These are phyloP conservation scores for Criorhina ranunculi DNA, from an alignment of 2,888 invertebrate genomes.

Conservation along the genomic window DNA sequence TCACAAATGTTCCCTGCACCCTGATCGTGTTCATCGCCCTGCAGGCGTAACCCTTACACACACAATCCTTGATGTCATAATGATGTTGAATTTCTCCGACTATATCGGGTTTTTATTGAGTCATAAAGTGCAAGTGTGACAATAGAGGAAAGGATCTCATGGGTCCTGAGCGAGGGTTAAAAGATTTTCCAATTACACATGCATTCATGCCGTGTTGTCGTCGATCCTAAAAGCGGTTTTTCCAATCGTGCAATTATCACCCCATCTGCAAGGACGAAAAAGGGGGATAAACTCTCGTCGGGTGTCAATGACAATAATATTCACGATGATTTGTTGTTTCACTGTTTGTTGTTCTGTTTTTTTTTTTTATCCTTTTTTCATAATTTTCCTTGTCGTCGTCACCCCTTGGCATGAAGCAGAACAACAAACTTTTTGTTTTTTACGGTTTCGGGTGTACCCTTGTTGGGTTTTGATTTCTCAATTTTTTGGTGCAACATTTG, in stretches of 20 bases:
- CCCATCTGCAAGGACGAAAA: conserved; percentile 18
- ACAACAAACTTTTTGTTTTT: conserved; percentile 53
- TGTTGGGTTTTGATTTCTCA: conserved; percentile 63
- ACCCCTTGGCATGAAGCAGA: conserved; percentile 35
- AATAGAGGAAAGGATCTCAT: conserved; percentile 50
- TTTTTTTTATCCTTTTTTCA: conserved; percentile 19
- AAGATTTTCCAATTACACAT: conserved; percentile 68
- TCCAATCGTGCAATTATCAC: conserved; percentile 74
- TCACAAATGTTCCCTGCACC: conserved; percentile 55
- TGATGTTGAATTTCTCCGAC: conserved; percentile 41
- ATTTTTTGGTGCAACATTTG: conserved; percentile 55
- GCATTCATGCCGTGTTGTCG: conserved; percentile 57
- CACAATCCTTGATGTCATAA: conserved; percentile 61
- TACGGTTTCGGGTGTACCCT: conserved; percentile 14
- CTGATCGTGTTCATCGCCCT: conserved; percentile 46
- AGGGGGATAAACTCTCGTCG: conserved; percentile 23
- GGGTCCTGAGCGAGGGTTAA: conserved; percentile 49
- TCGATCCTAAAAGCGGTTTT: conserved; percentile 73
- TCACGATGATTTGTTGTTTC: conserved; percentile 68
- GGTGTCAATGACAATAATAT: conserved; percentile 73
- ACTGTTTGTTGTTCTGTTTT: conserved; percentile 47
- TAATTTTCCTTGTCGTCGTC: conserved; percentile 43
- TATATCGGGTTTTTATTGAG: conserved; percentile 72
- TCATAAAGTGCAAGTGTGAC: conserved; percentile 76
- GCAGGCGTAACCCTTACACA: conserved; percentile 61